These are phyloP conservation scores for Amphiprion clarkii DNA, from an alignment of 2,797 vertebrate genomes.

Conservation along the genomic window DNA sequence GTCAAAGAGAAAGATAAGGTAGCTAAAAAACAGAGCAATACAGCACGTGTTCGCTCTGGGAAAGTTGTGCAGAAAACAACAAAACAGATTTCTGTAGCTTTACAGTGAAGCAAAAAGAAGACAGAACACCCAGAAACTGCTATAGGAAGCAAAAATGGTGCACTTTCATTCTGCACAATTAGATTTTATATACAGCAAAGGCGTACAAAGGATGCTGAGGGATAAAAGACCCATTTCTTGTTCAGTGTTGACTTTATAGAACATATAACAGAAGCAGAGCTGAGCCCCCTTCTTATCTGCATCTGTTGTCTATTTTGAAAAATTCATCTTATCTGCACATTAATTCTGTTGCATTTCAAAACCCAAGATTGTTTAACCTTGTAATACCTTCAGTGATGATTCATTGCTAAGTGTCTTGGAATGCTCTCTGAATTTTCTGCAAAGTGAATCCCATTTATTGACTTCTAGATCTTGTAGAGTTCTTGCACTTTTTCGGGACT, in stretches of 20 bases:
- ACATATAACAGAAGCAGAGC: background rate
- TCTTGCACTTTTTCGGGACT: background rate
- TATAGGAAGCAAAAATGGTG: background rate
- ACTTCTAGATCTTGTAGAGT: background rate
- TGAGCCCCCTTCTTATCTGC: background rate
- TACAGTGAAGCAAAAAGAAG: conserved; percentile 9
- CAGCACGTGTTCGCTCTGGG: background rate
- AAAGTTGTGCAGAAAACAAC: background rate
- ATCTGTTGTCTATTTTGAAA: no score
- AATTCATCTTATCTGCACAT: no score
- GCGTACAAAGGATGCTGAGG: background rate
- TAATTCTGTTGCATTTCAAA: no score
- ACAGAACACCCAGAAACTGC: background rate
- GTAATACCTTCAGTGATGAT: no score
- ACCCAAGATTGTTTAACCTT: no score
- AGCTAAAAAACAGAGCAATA: background rate
- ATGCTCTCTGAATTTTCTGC: background rate
- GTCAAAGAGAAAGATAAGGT: background rate
- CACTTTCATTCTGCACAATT: background rate
- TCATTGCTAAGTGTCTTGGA: no score
- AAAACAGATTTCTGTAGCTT: conserved; percentile 1
- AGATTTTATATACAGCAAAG: background rate
- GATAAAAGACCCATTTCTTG: no score
- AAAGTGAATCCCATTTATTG: background rate
- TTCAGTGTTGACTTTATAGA: background rate